Conservation (phyloP, 2,888 invertebrate species). For the Chymomyza fuscimana region DNA sequence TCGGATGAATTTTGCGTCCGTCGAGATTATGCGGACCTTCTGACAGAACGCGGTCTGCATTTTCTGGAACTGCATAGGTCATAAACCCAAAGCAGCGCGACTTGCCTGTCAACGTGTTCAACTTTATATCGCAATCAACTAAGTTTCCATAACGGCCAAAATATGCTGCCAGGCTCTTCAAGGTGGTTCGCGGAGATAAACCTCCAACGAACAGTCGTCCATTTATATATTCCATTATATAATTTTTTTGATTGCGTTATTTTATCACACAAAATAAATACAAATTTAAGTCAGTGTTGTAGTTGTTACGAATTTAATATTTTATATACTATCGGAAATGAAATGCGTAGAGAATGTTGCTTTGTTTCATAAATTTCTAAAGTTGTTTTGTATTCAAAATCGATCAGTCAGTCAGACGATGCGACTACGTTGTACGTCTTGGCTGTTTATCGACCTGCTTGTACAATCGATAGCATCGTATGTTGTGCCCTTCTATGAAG, state of each 20-base stretch:
- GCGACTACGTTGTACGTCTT: no score
- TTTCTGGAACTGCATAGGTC: not conserved
- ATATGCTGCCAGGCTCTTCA: not conserved
- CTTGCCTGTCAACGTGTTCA: not conserved
- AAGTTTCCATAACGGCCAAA: not conserved
- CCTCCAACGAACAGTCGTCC: not conserved
- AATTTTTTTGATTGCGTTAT: constrained; percentile 2
- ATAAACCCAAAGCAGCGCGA: not conserved
- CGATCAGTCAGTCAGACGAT: no score
- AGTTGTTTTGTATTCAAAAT: no score
- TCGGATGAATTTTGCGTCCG: not conserved
- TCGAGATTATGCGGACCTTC: not conserved
- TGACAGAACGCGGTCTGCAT: not conserved
- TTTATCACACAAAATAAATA: not conserved
- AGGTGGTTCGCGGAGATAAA: not conserved
- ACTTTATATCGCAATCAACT: not conserved
- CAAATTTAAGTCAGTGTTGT: no score
- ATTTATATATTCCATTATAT: no score
- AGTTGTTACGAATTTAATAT: no score
- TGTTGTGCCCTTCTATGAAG: no score
- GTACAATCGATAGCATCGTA: no score
- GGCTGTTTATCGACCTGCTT: no score
- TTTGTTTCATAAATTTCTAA: no score
- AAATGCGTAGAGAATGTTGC: no score
- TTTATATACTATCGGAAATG: no score